These are phyloP conservation scores for Homarus gammarus DNA, from an alignment of 2,888 invertebrate species.

Conservation along the genomic window DNA sequence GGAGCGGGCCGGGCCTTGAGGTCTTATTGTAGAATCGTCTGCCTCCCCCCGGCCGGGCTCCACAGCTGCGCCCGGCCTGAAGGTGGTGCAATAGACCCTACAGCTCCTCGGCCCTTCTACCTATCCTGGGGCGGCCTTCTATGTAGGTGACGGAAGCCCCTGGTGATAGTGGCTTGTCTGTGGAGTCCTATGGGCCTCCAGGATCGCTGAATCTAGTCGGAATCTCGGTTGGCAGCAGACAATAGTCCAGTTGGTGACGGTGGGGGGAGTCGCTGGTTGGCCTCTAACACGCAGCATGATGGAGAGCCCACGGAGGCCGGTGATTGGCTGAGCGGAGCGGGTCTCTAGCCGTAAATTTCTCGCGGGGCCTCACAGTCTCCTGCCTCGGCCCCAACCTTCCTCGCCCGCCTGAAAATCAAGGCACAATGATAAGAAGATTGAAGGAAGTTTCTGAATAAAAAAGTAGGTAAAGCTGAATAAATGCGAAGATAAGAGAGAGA, in stretches of 20 bases:
- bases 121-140: neutral
- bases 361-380: constrained; percentile 25
- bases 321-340: constrained; percentile 49
- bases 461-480: constrained; percentile 63
- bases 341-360: constrained; percentile 66
- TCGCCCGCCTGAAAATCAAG: constrained; percentile 52
- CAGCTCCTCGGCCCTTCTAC: neutral
- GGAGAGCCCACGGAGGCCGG: constrained; percentile 51
- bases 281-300: constrained; percentile 57
- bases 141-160: neutral
- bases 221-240: constrained; percentile 8
- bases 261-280: constrained; percentile 54
- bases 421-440: constrained; percentile 66
- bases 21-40: constrained; percentile 69
- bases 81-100: constrained; percentile 32
- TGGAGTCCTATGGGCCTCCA: neutral
- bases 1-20: constrained; percentile 41
- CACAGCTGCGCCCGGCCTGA: constrained; percentile 21
- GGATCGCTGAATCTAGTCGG: neutral
- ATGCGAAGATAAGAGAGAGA: constrained; percentile 13
- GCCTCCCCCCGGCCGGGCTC: constrained; percentile 35
- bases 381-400: constrained; percentile 16
- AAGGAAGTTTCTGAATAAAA: constrained; percentile 62
- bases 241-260: constrained; percentile 67
- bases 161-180: constrained; percentile 3